A percentile compares a stretch with the other conserved stretches of the same genome.
Conservation (phyloP, 2,888 invertebrate genomes). For the Rutpela maculata region DNA sequence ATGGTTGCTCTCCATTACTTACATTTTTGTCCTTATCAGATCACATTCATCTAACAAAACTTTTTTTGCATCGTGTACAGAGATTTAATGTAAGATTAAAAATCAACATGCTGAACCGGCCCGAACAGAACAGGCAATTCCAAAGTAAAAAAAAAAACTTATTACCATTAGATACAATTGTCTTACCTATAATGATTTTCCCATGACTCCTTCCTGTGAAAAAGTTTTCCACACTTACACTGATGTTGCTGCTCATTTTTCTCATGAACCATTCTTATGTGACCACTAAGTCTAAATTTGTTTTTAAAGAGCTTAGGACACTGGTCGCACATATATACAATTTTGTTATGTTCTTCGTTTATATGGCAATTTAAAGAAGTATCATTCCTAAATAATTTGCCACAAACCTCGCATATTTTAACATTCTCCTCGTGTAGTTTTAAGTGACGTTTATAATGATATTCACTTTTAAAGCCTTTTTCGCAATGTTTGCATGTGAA, state of each 20-base stretch:
- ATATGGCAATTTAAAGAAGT: slow-evolving; percentile 16
- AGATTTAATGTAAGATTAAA: too few relatives aligned
- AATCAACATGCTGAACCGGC: too few relatives aligned
- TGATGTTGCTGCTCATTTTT: neutral
- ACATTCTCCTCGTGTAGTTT: neutral
- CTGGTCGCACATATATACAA: neutral
- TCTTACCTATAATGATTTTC: slow-evolving; percentile 26
- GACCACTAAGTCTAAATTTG: slow-evolving; percentile 5
- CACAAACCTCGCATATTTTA: slow-evolving; percentile 15
- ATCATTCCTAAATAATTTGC: neutral
- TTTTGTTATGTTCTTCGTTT: neutral
- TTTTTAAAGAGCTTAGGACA: slow-evolving; percentile 20
- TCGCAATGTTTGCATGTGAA: slow-evolving; percentile 5
- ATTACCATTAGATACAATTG: neutral
- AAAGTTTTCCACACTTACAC: slow-evolving; percentile 16
- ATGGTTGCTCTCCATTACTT: too few relatives aligned
- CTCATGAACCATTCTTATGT: slow-evolving; percentile 21
- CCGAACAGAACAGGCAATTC: too few relatives aligned
- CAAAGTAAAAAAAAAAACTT: too few relatives aligned
- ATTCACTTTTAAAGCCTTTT: neutral
- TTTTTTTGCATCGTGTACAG: too few relatives aligned
- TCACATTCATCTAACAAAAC: too few relatives aligned
- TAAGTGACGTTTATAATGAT: neutral
- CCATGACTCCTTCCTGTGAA: slow-evolving; percentile 10
- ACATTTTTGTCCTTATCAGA: too few relatives aligned